Evolutionary conservation across 1,140 invertebrate genomes (phyloP), one percentile per base, ranked within the genome.

Genomic region (Lepidurus packardi): DNA sequence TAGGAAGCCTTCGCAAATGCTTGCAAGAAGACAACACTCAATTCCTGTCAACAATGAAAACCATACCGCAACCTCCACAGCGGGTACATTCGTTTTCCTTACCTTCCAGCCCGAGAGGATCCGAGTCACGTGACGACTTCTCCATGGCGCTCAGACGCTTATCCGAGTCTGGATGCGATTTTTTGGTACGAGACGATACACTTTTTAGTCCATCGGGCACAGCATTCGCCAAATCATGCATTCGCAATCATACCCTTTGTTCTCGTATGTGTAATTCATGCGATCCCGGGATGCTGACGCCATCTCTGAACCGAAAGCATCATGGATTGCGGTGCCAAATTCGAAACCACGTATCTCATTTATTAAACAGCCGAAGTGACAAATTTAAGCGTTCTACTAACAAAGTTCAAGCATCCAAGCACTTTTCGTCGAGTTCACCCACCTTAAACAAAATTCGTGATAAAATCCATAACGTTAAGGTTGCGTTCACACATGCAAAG

Each of bases 1-100:
- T 78, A 13, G 44, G 73, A 43, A 78, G 78, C 53, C 41, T 78
- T 16, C 73, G 78, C 25, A 73, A 44, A 21, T 75, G 75, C 47
- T 3, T 73, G 53, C 53, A 65, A 65, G 34, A 34, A 34, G 53
- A 16, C 21, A 65, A 13, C 9, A 65, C 53, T 16, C 16, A 65
- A 1, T 43, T 25, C 16, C 43, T 7, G 34, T 74, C 44, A 43
- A 43, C 4, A 73, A 10, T 43, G 25, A 65, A 43, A 73, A 73
- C 34, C 73, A 13, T 73, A 41, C 41, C 43, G 65, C 41, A n/a
- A 47, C 77, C 13, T 78, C 77, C 16, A 5, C 43, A 42, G 7
- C 24, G 77, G 10, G 47, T 10, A n/a, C 73, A 41, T 13, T n/a
- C 25, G 42, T 75, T 45, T 34, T n/a, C 76, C 21, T 24, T 65